Evolutionary conservation across 2,113 vertebrate genomes (phyloP).

Genomic region (Hemicordylus capensis): DNA sequence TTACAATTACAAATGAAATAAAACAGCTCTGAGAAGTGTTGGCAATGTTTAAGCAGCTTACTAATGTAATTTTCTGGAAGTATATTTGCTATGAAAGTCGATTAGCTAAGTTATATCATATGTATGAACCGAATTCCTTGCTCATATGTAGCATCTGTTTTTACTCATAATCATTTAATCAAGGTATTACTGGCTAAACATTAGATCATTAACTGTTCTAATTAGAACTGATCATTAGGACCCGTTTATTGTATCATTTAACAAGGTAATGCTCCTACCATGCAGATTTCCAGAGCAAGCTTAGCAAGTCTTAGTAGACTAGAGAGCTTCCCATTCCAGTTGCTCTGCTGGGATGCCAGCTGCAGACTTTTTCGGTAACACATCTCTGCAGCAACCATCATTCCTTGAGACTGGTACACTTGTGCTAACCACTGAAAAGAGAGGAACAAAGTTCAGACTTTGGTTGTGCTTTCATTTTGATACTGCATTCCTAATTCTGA

Average conservation of each 20-base stretch:
- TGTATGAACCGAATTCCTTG: background rate
- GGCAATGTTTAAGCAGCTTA: background rate
- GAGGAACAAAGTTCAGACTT: background rate
- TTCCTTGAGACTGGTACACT: conserved; percentile 87
- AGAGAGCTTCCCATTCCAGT: conserved; percentile 85
- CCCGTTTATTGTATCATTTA: background rate
- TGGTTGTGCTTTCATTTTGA: background rate
- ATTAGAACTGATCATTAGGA: background rate
- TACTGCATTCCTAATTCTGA: background rate
- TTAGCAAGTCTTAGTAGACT: conserved; percentile 89
- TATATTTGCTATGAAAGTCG: background rate
- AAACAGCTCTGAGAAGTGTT: background rate
- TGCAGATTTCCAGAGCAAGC: conserved; percentile 84
- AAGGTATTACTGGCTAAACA: background rate
- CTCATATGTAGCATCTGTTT: background rate
- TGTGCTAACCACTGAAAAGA: conserved; percentile 89
- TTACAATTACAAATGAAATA: background rate
- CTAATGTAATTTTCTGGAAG: background rate
- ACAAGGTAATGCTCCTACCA: conserved; percentile 78
- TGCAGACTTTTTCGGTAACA: conserved; percentile 92
- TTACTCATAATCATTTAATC: background rate
- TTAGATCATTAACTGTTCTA: too few species aligned
- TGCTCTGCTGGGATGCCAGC: conserved; percentile 88
- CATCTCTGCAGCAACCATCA: conserved; percentile 91
- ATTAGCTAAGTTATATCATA: background rate